Evolutionary conservation across 1,140 invertebrate species (phyloP).

Genomic region (Pseudomyrmex gracilis): DNA sequence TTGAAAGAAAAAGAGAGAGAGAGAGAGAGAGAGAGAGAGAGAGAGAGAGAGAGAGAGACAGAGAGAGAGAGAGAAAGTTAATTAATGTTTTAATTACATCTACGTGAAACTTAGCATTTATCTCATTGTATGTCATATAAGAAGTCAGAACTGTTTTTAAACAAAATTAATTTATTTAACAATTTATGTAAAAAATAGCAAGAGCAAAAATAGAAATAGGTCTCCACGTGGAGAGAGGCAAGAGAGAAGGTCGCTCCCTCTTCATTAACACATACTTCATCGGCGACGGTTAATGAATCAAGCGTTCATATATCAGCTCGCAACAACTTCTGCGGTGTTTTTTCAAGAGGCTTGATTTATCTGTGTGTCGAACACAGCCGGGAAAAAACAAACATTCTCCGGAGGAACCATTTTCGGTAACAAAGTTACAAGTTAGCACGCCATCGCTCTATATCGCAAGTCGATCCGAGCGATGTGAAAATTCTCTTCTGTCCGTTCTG

Average conservation of each 20-base stretch:
- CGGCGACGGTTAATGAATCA: conserved; percentile 68
- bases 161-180: background rate
- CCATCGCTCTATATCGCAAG: too few relatives aligned
- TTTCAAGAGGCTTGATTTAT: conserved; percentile 68
- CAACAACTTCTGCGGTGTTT: conserved; percentile 62
- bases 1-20: too few relatives aligned
- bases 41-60: too few relatives aligned
- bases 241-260: conserved; percentile 40
- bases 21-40: too few relatives aligned
- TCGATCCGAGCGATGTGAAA: too few relatives aligned
- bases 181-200: background rate
- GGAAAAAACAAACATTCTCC: background rate
- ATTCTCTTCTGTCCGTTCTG: too few relatives aligned
- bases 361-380: conserved; percentile 36
- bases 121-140: too few relatives aligned
- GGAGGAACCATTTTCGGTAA: conserved; percentile 62
- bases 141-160: background rate
- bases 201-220: conserved; percentile 45
- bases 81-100: background rate
- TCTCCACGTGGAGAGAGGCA: conserved; percentile 14
- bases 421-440: conserved; percentile 9
- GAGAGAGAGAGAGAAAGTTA: too few relatives aligned
- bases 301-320: conserved; percentile 68
- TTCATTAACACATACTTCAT: conserved; percentile 75
- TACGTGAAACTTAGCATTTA: too few relatives aligned